These are phyloP conservation scores for Donacobius atricapilla DNA, from an alignment of 2,113 vertebrate species.

Conservation along the genomic window DNA sequence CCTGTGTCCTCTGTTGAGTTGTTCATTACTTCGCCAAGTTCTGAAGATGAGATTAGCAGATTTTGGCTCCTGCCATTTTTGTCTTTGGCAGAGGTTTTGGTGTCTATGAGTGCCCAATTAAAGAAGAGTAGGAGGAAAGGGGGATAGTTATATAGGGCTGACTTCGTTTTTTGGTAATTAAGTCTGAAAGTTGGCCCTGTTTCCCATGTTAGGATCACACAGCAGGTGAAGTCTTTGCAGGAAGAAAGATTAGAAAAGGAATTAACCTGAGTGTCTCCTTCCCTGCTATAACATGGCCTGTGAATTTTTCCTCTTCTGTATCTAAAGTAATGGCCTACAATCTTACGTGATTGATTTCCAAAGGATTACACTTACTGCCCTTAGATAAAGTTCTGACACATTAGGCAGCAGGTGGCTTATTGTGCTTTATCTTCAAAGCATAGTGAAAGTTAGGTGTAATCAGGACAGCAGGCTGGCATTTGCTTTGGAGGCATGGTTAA, in stretches of 20 bases:
- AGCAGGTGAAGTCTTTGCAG: background rate
- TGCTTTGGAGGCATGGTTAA: background rate
- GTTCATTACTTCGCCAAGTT: background rate
- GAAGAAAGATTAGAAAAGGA: background rate
- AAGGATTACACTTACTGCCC: background rate
- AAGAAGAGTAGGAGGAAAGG: background rate
- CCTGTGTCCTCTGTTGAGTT: background rate
- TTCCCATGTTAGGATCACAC: background rate
- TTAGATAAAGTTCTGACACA: background rate
- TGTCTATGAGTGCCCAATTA: background rate
- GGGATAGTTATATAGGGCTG: background rate
- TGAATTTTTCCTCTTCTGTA: background rate
- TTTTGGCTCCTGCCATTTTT: background rate
- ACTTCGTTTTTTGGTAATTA: background rate
- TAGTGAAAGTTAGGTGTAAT: background rate
- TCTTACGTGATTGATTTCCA: background rate
- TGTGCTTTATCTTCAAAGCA: background rate
- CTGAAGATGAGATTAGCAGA: background rate
- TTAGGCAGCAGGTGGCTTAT: background rate
- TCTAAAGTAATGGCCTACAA: background rate
- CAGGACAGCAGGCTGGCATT: background rate
- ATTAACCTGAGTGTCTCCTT: background rate
- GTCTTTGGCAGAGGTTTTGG: background rate
- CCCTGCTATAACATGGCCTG: background rate
- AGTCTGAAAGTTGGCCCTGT: background rate